phyloP scores from a whole-genome alignment of 2,888 invertebrate genomes.

The Rhabditoides inermis region DNA sequence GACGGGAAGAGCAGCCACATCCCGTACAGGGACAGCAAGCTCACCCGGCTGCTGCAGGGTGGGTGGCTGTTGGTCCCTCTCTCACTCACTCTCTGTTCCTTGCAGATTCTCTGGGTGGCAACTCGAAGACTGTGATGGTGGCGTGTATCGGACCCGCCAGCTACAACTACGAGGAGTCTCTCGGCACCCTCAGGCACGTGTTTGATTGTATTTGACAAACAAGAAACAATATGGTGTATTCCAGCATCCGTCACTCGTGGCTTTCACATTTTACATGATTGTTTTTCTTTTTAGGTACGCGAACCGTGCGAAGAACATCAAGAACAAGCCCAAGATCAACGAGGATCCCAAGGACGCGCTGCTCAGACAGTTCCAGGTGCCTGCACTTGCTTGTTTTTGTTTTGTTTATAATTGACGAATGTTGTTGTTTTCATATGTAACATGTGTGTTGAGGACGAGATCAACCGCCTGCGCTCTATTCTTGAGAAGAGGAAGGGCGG shows the following conservation, averaged over 20 bases:
- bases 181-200: slow-evolving; percentile 58
- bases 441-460: slow-evolving; percentile 67
- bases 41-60: slow-evolving; percentile 81
- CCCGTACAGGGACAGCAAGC: slow-evolving; percentile 93
- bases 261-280: neutral
- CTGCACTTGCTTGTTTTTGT: slow-evolving; percentile 57
- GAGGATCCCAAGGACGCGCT: slow-evolving; percentile 98
- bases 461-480: slow-evolving; percentile 26
- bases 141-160: slow-evolving; percentile 96
- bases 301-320: slow-evolving; percentile 79
- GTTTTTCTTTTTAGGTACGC: slow-evolving; percentile 28
- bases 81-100: neutral
- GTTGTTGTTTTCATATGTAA: slow-evolving; percentile 58
- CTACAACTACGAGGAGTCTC: slow-evolving; percentile 92
- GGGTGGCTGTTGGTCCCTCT: neutral
- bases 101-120: slow-evolving; percentile 86
- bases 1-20: slow-evolving; percentile 94
- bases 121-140: slow-evolving; percentile 97
- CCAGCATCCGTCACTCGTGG: no score
- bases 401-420: neutral
- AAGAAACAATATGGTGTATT: neutral
- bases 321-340: slow-evolving; percentile 94
- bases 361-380: slow-evolving; percentile 84
- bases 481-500: slow-evolving; percentile 31
- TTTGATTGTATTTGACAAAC: neutral